These are phyloP conservation scores for Cacoxenus indagator DNA, from an alignment of 2,888 invertebrate species.

Conservation along the genomic window DNA sequence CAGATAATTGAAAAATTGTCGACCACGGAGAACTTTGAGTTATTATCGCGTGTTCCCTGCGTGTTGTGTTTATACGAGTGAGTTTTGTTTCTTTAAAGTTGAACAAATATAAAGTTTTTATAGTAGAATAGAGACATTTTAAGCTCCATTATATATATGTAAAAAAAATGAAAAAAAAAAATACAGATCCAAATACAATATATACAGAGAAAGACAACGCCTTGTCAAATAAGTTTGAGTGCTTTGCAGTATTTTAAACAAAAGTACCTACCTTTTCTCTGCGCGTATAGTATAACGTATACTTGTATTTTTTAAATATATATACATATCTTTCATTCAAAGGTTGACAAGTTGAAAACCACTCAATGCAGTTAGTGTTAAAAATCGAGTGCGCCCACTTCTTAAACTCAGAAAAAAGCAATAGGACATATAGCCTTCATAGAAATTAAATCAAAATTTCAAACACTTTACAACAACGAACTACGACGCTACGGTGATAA, in stretches of 20 bases:
- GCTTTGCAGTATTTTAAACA: not conserved
- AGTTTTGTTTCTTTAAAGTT: no score
- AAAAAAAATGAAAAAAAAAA: no score
- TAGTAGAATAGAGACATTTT: no score
- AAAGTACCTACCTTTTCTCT: conserved; percentile 9
- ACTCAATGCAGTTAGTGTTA: no score
- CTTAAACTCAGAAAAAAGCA: not conserved
- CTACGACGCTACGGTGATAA: not conserved
- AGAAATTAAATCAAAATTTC: not conserved
- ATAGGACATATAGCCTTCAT: no score
- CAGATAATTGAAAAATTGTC: not conserved
- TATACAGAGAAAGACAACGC: not conserved
- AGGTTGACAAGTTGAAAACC: no score
- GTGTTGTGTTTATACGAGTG: no score
- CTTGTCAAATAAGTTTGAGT: not conserved
- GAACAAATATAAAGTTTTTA: no score
- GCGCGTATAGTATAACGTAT: not conserved
- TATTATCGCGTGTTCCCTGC: no score
- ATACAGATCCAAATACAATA: no score
- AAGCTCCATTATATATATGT: no score
- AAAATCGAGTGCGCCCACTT: not conserved
- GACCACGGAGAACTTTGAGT: not conserved
- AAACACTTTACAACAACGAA: not conserved
- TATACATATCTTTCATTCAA: no score
- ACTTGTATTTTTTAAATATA: not conserved